phyloP scores from a whole-genome alignment of 2,113 vertebrate genomes.

The Chitala chitala region DNA sequence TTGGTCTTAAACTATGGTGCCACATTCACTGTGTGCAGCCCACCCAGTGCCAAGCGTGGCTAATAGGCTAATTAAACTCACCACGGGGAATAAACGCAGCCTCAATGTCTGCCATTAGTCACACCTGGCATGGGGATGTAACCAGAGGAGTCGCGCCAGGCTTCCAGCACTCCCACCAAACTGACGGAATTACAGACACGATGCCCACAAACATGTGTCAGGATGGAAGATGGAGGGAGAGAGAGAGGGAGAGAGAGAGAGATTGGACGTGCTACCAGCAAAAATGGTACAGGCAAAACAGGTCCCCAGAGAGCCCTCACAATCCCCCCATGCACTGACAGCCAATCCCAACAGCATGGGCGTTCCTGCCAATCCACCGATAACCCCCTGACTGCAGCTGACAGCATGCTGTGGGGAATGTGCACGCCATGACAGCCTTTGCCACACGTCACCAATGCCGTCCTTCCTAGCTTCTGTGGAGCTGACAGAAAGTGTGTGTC shows the following conservation, averaged over 20 bases:
- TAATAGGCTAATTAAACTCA: conserved; percentile 69
- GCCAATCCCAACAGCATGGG: not conserved
- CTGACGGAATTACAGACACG: conserved; percentile 42
- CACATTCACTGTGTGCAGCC: conserved; percentile 45
- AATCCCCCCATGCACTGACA: not conserved
- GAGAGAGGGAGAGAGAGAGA: not conserved
- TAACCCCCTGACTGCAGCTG: not conserved
- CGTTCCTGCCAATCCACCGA: conserved; percentile 11
- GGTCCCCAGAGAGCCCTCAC: conserved; percentile 4
- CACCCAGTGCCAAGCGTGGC: conserved; percentile 60
- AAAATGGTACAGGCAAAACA: not conserved
- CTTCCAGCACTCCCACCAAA: not conserved
- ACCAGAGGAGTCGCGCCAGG: conserved; percentile 33
- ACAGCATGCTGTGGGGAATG: not conserved
- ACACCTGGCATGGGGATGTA: conserved; percentile 66
- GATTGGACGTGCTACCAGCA: not conserved
- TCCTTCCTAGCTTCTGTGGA: too few relatives aligned
- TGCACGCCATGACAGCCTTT: not conserved
- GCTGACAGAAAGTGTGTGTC: too few relatives aligned
- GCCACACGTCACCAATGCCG: not conserved
- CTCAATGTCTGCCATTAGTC: conserved; percentile 63
- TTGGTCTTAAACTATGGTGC: conserved; percentile 29
- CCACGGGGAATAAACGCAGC: conserved; percentile 65
- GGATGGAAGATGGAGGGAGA: not conserved
- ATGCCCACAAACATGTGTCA: not conserved